Evolutionary conservation across 2,888 invertebrate genomes (phyloP), one percentile per base, ranked within the genome.

Genomic region (Strigamia transsilvanica): DNA sequence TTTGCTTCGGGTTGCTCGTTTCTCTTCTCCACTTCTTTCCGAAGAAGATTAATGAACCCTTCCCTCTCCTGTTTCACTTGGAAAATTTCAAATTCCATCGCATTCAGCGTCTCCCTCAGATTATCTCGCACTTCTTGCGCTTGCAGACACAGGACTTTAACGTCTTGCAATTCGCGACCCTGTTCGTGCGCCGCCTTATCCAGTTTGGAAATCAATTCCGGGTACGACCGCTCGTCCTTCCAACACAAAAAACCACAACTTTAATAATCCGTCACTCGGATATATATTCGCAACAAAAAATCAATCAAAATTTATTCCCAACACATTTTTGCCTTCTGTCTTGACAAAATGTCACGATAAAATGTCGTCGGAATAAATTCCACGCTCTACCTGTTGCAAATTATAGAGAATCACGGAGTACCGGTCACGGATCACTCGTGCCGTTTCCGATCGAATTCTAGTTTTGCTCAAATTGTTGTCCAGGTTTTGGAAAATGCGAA

Each of bases 11-110:
- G 78, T 10, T 61, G 61, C n/a, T 80, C 80, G 23, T 42, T 42
- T 42, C 80, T 80, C 42, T 80, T 80, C 38, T 80, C 80, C 21
- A 80, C 42, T 42, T 80, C 80, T 41, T 80, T 80, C 2, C 80
- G 15, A 15, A 80, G 41, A 23, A 42, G 12, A 23, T 46, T 46
- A 38, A 80, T 80, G 23, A 42, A 41, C 18, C 41, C 23, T 46
- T 80, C 80, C 18, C 80, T 10, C 38, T 80, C 80, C 23, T 80
- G 80, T 23, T 80, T 80, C 23, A 80, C 41, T 23, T 80, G 80
- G 38, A 42, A 42, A 23, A 42, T 42, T 46, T 80, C 80, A 80
- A 42, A 80, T 46, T 80, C 80, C 38, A 80, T 38, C 7, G 80
- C 78, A 27, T 38, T 80, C 42, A 80, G 18, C 23, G 23, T 80